Base-by-base conservation (phyloP, 2,888 invertebrate species). In the Dryobota labecula region DNA sequence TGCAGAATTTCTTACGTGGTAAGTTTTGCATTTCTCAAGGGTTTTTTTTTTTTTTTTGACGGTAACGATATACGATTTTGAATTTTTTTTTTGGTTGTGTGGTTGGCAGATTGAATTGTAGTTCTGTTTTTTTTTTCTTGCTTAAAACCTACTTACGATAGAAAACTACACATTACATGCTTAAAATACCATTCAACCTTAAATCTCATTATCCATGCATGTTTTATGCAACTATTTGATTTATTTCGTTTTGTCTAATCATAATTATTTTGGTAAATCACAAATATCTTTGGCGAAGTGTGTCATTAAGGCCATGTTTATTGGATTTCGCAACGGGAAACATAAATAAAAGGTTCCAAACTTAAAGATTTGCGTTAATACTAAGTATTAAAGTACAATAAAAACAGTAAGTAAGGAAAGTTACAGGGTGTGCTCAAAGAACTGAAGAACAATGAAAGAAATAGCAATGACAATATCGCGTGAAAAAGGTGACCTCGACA, bases 311-410 rank as follows among this genome's bases (percentile, higher is more conserved):
- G 60, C 2, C 60, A 49, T 43, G 47, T 72, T 78, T 56, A 61
- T 73, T 72, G 49, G 49, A 79, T 74, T 74, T 74, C 73, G 36
- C 79, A 73, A 78, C 49, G 79, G 74, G 79, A 57, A 43, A 60
- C 62, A 43, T 73, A 56, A 56, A 73, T 74, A 61, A 56, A 74
- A 56, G 47, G 43, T 73, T 61, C 41, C 60, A 72, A 74, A 73
- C 38, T 56, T 33, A 70, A 70, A 77, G 38, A 57, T 53, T 43
- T 49, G 47, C 60, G 72, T 49, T 60, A 78, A 20, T 58, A n/a
- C 45, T 49, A 71, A 67, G 43, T 27, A 75, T n/a, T n/a, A 58
- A 7, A 38, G 11, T 36, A 9, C 76, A 67, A 76, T 41, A 47
- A 56, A 15, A 36, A 47, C 18, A 49, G 13, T 67, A 67, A 72